Base-by-base conservation (phyloP, 2,113 vertebrate genomes). In the Gulo gulo region DNA sequence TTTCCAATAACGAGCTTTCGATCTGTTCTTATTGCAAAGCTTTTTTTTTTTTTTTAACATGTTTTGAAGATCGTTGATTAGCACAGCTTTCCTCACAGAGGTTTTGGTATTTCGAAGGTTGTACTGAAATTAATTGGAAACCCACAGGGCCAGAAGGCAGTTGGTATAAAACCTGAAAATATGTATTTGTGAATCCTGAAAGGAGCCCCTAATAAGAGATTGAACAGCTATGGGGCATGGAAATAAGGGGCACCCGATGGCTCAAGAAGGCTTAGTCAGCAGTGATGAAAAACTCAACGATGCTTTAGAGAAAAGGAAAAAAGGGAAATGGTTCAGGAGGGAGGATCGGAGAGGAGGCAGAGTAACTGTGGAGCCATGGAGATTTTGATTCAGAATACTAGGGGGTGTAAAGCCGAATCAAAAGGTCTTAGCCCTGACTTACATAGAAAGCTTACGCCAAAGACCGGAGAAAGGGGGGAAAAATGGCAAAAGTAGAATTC, bases 121-220 rank as follows among this genome's bases (percentile, higher is more conserved):
- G 90, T 71, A 88, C 24, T n/a, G 23, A 96, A 88, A 91, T 50
- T 95, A 69, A 79, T 55, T 95, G 86, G 82, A 91, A 93, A 93
- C 6, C n/a, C 85, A 80, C 65, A 55, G 63, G 24, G 21, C 42
- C 39, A 63, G 47, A 90, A 86, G 23, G 31, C 78, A 93, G 61
- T 71, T 78, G 36, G 39, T 50, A 0, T 47, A 9, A 90, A 89
- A 86, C 86, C 52, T 78, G 42, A 89, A 88, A 91, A 91, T 79
- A 50, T 7, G 1, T 93, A n/a, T 65, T 85, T 94, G 42, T 88
- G 50, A 94, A 65, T 67, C 36, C 52, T 79, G n/a, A 26, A 80
- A 79, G 71, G 86, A 59, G 20, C 15, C 31, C 52, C 74, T 57
- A 73, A 45, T 47, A 57, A 69, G 59, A 63, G n/a, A 73, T 4